Percentiles rank a stretch among this genome's conserved stretches.
Evolutionary conservation across 2,888 invertebrate species (phyloP).

Genomic region (Athalia circularis): DNA sequence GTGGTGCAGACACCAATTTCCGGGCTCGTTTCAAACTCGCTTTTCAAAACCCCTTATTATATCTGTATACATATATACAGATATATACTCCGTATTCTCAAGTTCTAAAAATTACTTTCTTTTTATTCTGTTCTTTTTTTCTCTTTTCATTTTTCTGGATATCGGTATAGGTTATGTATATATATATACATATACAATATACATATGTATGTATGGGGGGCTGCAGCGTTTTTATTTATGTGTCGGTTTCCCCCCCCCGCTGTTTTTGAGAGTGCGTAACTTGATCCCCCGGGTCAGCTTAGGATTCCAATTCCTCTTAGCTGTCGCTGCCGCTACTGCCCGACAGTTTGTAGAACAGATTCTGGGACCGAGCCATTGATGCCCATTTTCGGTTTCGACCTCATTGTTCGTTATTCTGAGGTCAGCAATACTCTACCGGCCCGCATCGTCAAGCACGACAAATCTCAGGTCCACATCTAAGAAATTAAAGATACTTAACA

Average conservation of each 20-base stretch:
- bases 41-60: no score
- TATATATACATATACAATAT: not conserved
- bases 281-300: conserved; percentile 33
- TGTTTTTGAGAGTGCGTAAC: conserved; percentile 26
- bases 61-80: no score
- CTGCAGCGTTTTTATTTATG: conserved; percentile 1
- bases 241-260: not conserved
- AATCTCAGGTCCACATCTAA: not conserved
- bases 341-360: not conserved
- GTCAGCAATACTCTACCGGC: conserved; percentile 15
- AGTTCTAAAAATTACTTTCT: no score
- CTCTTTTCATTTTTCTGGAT: no score
- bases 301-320: conserved; percentile 17
- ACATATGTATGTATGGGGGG: no score
- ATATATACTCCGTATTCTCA: no score
- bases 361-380: conserved; percentile 15
- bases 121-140: no score
- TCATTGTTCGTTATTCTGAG: conserved; percentile 35
- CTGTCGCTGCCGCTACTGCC: not conserved
- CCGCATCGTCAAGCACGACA: not conserved
- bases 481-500: not conserved
- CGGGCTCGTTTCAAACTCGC: no score
- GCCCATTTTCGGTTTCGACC: conserved; percentile 40
- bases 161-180: not conserved
- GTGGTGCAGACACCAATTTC: no score